Conservation (phyloP, 2,113 vertebrate species). For the Merops nubicus region DNA sequence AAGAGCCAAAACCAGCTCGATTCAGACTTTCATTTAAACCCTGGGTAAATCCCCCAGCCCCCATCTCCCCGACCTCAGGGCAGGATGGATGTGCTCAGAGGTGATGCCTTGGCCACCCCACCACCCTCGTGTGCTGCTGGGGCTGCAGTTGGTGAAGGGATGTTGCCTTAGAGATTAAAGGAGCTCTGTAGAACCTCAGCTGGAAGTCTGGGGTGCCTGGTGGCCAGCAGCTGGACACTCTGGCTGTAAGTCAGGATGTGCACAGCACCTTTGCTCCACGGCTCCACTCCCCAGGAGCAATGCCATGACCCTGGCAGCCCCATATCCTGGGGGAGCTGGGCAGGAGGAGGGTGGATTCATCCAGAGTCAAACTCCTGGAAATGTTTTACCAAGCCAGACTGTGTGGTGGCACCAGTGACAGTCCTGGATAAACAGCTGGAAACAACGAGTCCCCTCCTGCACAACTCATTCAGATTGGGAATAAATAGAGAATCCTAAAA, state of each 20-base stretch:
- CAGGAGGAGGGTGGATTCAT: neutral
- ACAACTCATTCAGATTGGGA: neutral
- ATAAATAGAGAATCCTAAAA: neutral
- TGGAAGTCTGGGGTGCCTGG: neutral
- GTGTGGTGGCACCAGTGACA: neutral
- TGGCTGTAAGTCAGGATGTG: accelerated
- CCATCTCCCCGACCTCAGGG: accelerated
- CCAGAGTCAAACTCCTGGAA: accelerated
- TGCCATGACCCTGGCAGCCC: accelerated
- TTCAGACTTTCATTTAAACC: neutral
- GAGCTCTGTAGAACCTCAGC: neutral
- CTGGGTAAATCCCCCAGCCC: neutral
- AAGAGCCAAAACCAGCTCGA: neutral
- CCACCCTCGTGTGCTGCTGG: accelerated
- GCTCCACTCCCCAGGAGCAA: neutral
- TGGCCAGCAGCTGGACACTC: neutral
- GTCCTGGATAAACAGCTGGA: neutral
- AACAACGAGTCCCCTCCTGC: accelerated
- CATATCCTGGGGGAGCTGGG: accelerated
- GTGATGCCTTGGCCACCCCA: accelerated
- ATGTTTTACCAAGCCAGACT: accelerated
- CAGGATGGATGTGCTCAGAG: accelerated
- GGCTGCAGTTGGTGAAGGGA: neutral
- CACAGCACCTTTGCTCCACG: neutral
- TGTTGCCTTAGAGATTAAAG: accelerated